Conservation (phyloP, 2,797 vertebrate genomes). For the Apodemus agrarius region DNA sequence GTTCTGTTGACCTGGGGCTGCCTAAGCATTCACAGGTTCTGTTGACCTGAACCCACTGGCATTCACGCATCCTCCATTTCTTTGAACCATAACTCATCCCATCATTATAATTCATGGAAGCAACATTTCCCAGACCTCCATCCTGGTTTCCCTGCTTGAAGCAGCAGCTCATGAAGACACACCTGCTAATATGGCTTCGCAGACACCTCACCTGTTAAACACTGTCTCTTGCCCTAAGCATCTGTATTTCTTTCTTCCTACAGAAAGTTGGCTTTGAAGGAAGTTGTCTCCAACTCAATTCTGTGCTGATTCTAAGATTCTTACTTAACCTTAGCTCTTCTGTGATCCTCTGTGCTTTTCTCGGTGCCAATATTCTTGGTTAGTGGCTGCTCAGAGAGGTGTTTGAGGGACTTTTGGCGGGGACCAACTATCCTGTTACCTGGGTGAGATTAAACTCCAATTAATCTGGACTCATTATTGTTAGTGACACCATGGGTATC, state of each 20-base stretch:
- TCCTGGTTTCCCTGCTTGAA: not conserved
- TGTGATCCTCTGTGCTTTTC: not conserved
- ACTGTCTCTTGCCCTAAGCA: not conserved
- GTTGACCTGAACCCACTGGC: not conserved
- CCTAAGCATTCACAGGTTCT: not conserved
- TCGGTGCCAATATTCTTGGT: not conserved
- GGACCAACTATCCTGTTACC: not conserved
- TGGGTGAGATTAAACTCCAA: not conserved
- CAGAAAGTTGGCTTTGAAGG: not conserved
- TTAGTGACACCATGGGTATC: not conserved
- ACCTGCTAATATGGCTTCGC: not conserved
- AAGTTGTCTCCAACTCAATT: not conserved
- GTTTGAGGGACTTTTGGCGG: not conserved
- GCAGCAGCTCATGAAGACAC: not conserved
- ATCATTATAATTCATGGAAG: not conserved
- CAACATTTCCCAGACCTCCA: too few species aligned
- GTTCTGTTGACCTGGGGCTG: not conserved
- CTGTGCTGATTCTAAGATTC: not conserved
- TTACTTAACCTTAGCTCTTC: not conserved
- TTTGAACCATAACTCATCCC: not conserved
- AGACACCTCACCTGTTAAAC: not conserved
- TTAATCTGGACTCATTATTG: not conserved
- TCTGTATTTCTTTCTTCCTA: not conserved
- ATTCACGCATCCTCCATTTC: not conserved
- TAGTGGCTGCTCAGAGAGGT: not conserved